Evolutionary conservation across 1,140 invertebrate genomes (phyloP), one percentile per base, ranked within the genome.

Genomic region (Bilobella aurantiaca): DNA sequence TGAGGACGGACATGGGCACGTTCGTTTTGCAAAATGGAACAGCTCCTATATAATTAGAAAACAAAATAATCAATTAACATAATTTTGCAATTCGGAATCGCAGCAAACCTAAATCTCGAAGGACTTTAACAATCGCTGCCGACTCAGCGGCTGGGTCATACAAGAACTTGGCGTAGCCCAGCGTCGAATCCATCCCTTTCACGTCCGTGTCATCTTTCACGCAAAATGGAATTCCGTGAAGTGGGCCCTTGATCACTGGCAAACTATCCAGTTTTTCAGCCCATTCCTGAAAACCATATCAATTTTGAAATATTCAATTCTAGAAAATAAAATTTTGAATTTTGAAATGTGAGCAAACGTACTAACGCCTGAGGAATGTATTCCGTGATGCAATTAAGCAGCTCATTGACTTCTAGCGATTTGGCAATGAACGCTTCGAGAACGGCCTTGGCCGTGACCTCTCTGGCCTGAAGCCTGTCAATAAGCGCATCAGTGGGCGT

Each of bases 161-260:
- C 2, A 82, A 58, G 28, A 66, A 73, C 53, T 74, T 75, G 3
- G 74, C 70, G 23, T 79, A 69, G 1, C 80, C 81, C n/a, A 76
- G 58, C 18, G 75, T 79, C 46, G 74, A 74, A 63, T 81, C 81
- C 73, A 80, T 77, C 25, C 78, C 79, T 73, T 76, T 67, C 3
- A 80, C 67, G 12, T 71, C 56, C 14, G 70, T 53, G 63, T 70
- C 72, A 25, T 77, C 76, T 64, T 77, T 77, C n/a, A 78, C 66
- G 62, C 75, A 76, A 57, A 78, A 66, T 21, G 77, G 77, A 25
- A 78, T 30, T 12, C 77, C 77, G 68, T 75, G 75, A 18, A 78
- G 69, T 25, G 75, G 75, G 21, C 70, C 70, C n/a, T 67, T 74
- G 18, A 66, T 49, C 3, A 64, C 63, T 0, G 68, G 64, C 49